Conservation (phyloP, 2,797 vertebrate genomes). For the Leptatherina wallacei region DNA sequence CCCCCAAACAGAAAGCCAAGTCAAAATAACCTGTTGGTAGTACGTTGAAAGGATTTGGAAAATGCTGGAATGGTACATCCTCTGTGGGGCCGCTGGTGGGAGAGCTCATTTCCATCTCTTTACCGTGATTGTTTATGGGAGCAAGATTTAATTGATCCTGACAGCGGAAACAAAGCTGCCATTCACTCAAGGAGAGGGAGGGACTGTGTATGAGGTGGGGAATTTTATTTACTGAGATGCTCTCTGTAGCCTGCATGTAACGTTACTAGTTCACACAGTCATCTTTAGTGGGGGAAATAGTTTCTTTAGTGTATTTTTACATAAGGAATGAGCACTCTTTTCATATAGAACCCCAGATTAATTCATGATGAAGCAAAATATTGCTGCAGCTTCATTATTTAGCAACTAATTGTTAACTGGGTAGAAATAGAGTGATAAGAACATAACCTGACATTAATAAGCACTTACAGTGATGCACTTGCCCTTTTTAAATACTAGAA, state of each 20-base stretch:
- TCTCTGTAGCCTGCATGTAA: conserved; percentile 54
- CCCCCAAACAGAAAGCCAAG: conserved; percentile 81
- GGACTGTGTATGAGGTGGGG: conserved; percentile 41
- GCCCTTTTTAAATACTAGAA: conserved; percentile 1
- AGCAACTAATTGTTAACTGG: conserved; percentile 5
- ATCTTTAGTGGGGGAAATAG: conserved; percentile 33
- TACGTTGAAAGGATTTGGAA: conserved; percentile 38
- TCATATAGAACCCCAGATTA: conserved; percentile 37
- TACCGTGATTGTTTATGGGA: conserved; percentile 62
- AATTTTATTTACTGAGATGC: conserved; percentile 62
- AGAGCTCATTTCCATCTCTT: conserved; percentile 61
- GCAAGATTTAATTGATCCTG: conserved; percentile 66
- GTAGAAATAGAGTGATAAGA: conserved; percentile 26
- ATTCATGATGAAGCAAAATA: conserved; percentile 33
- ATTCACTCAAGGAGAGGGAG: conserved; percentile 56
- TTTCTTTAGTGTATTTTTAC: conserved; percentile 52
- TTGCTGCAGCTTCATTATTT: conserved; percentile 39
- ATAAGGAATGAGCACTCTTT: conserved; percentile 21
- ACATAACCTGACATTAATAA: conserved; percentile 23
- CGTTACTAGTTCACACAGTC: conserved; percentile 56
- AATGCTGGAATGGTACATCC: conserved; percentile 49
- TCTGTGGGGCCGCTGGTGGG: conserved; percentile 52
- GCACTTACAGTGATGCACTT: conserved; percentile 24
- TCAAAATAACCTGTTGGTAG: conserved; percentile 75
- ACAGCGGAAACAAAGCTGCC: conserved; percentile 74